Evolutionary conservation across 1,140 invertebrate species (phyloP).

Genomic region (Macrocentrus cingulum): DNA sequence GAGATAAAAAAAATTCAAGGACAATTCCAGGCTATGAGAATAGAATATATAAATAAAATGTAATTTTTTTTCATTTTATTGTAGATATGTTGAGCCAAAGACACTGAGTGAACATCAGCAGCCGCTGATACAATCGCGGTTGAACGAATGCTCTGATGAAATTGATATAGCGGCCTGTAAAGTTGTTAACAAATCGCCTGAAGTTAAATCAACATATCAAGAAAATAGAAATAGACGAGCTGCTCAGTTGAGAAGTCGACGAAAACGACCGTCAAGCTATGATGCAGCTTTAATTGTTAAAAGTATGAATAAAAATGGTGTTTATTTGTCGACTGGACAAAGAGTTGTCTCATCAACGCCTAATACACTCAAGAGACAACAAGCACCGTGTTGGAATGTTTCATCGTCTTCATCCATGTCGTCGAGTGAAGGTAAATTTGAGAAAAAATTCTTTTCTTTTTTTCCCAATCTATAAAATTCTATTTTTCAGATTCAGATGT

Average conservation of each 20-base stretch:
- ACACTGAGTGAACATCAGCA: constrained; percentile 5
- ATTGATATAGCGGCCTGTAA: constrained; percentile 2
- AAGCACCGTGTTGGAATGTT: constrained; percentile 34
- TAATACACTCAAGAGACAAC: constrained; percentile 31
- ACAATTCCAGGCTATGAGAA: no score
- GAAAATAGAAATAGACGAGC: constrained; percentile 41
- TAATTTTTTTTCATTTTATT: neutral
- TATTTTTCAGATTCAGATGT: constrained; percentile 33
- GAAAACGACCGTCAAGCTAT: constrained; percentile 41
- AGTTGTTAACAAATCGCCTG: constrained; percentile 18
- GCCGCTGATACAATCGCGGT: no score
- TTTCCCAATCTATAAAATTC: neutral
- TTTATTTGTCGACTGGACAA: constrained; percentile 11
- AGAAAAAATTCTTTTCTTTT: neutral
- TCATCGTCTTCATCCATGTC: constrained; percentile 20
- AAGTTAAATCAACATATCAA: constrained; percentile 34
- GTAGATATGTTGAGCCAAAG: constrained; percentile 17
- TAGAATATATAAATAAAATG: neutral
- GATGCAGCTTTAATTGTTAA: constrained; percentile 40
- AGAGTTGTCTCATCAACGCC: constrained; percentile 36
- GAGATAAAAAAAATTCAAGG: no score
- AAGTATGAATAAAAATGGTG: constrained; percentile 33
- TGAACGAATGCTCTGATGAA: no score
- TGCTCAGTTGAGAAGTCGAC: constrained; percentile 36
- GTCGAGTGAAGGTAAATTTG: constrained; percentile 19